Evolutionary conservation across 64 coral and sea anemone species (phyloP).

Genomic region (Porites lutea): DNA sequence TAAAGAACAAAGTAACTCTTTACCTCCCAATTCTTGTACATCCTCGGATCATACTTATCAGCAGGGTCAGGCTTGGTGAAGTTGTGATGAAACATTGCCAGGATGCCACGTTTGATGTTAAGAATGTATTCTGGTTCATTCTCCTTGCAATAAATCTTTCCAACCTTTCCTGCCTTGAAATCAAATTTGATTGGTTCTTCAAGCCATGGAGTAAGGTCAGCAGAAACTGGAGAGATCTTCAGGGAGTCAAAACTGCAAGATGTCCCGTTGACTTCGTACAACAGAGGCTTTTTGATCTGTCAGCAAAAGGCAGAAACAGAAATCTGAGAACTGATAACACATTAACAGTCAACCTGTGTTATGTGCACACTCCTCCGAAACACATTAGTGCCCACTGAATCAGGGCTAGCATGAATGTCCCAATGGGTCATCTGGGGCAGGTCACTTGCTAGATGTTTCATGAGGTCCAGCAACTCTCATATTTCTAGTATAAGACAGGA

Average conservation of each 20-base stretch:
- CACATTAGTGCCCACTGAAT: no score
- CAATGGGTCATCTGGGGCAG: no score
- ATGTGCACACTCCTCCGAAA: not conserved
- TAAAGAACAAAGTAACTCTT: no score
- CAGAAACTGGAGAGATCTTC: slow-evolving; percentile 22
- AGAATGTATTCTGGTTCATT: slow-evolving; percentile 24
- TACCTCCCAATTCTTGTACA: slow-evolving; percentile 51
- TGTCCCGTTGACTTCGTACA: slow-evolving; percentile 33
- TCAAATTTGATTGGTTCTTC: slow-evolving; percentile 20
- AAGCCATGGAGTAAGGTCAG: not conserved
- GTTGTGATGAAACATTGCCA: slow-evolving; percentile 8
- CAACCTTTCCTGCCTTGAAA: slow-evolving; percentile 18
- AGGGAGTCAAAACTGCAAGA: not conserved
- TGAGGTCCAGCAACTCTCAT: no score
- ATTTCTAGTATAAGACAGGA: no score
- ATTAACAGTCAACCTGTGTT: not conserved
- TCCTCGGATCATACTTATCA: not conserved
- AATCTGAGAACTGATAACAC: not conserved
- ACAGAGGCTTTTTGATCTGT: slow-evolving; percentile 15
- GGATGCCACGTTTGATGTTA: slow-evolving; percentile 37
- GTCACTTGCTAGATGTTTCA: no score
- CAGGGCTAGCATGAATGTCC: no score
- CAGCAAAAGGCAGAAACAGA: not conserved
- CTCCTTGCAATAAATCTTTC: not conserved
- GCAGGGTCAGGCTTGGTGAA: slow-evolving; percentile 10